phyloP scores from a whole-genome alignment of 2,113 vertebrate species.

The Aegotheles bennettii region DNA sequence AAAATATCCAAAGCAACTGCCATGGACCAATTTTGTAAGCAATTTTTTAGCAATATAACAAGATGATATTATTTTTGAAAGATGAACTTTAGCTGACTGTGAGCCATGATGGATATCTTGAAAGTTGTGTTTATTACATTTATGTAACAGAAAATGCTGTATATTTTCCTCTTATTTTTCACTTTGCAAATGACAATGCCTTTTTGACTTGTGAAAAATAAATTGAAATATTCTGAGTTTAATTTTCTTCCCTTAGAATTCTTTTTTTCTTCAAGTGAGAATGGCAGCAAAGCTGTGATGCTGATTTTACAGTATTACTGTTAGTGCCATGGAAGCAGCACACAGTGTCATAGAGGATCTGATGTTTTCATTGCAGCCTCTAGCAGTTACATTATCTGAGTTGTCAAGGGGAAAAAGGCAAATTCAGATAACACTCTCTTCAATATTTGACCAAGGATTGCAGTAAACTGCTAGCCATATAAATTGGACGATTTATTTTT shows the following conservation, averaged over 20 bases:
- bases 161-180: neutral
- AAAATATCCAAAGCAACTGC: slow-evolving; percentile 90
- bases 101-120: neutral
- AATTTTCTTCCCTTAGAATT: neutral
- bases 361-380: neutral
- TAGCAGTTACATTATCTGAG: neutral
- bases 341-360: neutral
- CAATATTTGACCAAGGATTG: neutral
- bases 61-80: neutral
- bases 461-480: neutral
- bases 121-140: neutral
- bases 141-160: neutral
- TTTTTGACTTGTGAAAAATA: neutral
- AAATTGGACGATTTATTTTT: neutral
- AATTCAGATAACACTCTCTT: neutral
- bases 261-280: neutral
- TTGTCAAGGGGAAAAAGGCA: neutral
- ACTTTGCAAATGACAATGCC: neutral
- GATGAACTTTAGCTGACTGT: neutral
- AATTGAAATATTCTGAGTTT: neutral
- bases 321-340: neutral
- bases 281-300: neutral
- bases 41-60: neutral
- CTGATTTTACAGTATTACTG: neutral
- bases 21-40: slow-evolving; percentile 95